Percentiles rank a stretch among this genome's conserved stretches.
phyloP scores from a whole-genome alignment of 2,888 invertebrate genomes.

The Lasioglossum malachurum region DNA sequence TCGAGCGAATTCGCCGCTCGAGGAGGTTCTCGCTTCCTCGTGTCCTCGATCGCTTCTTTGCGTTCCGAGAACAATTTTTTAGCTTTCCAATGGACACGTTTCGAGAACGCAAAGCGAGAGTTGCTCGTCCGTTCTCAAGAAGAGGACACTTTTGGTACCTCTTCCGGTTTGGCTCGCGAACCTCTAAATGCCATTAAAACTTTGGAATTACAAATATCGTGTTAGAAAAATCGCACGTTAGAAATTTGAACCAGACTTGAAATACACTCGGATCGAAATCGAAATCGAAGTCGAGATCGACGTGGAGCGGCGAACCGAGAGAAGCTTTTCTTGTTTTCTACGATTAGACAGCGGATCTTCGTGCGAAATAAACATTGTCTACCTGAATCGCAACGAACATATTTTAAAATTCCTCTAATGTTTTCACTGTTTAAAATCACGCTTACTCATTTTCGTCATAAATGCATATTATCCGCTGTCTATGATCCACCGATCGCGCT shows the following conservation, averaged over 20 bases:
- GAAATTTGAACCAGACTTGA: conserved; percentile 41
- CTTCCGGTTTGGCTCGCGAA: not conserved
- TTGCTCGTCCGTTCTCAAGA: too few species aligned
- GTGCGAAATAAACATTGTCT: too few species aligned
- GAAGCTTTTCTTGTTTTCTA: too few species aligned
- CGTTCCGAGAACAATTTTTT: not conserved
- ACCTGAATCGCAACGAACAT: too few species aligned
- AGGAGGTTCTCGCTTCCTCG: too few species aligned
- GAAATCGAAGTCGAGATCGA: not conserved
- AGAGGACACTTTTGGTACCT: not conserved
- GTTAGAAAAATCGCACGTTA: conserved; percentile 44
- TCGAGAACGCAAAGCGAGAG: too few species aligned
- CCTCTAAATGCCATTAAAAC: conserved; percentile 18
- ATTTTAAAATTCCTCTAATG: too few species aligned
- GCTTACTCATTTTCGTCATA: too few species aligned
- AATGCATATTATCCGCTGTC: too few species aligned
- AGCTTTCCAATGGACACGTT: not conserved
- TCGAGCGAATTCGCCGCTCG: not conserved
- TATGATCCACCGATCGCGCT: not conserved
- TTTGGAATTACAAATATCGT: conserved; percentile 20
- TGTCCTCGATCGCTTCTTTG: not conserved
- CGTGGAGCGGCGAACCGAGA: too few species aligned
- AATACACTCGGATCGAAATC: conserved; percentile 7
- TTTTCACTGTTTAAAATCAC: too few species aligned
- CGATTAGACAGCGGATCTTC: too few species aligned